phyloP scores from a whole-genome alignment of 1,140 invertebrate species.

The Littorina saxatilis region DNA sequence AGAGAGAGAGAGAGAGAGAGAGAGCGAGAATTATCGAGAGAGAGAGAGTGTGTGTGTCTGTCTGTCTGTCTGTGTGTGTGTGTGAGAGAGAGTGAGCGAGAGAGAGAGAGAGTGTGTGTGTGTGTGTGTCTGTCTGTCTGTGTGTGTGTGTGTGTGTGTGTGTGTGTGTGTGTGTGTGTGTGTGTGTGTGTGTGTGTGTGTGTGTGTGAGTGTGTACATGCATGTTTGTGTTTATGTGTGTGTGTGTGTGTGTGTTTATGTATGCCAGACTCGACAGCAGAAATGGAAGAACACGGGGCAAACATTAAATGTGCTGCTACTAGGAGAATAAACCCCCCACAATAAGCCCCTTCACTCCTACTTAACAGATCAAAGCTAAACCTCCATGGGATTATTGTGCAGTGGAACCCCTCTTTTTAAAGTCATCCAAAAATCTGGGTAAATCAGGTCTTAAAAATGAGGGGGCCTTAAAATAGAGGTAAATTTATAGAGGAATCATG shows the following conservation, averaged over 20 bases:
- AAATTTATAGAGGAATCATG: too few relatives aligned
- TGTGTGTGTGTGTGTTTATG: neutral
- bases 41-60: neutral
- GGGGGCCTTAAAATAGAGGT: too few relatives aligned
- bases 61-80: neutral
- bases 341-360: too few relatives aligned
- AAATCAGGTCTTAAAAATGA: too few relatives aligned
- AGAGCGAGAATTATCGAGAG: neutral
- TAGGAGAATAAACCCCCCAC: too few relatives aligned
- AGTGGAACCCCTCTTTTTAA: too few relatives aligned
- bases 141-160: constrained; percentile 4
- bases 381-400: too few relatives aligned
- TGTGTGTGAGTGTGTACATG: neutral
- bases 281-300: too few relatives aligned
- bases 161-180: constrained; percentile 17
- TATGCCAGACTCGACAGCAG: constrained; percentile 38
- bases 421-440: too few relatives aligned
- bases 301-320: too few relatives aligned
- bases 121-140: neutral
- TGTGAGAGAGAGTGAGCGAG: too few relatives aligned
- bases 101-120: neutral
- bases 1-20: neutral
- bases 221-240: neutral
- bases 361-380: too few relatives aligned
- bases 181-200: neutral